A percentile compares a stretch with the other conserved stretches of the same genome.
These are phyloP conservation scores for Karalla daura DNA, from an alignment of 2,797 vertebrate species.

Conservation along the genomic window DNA sequence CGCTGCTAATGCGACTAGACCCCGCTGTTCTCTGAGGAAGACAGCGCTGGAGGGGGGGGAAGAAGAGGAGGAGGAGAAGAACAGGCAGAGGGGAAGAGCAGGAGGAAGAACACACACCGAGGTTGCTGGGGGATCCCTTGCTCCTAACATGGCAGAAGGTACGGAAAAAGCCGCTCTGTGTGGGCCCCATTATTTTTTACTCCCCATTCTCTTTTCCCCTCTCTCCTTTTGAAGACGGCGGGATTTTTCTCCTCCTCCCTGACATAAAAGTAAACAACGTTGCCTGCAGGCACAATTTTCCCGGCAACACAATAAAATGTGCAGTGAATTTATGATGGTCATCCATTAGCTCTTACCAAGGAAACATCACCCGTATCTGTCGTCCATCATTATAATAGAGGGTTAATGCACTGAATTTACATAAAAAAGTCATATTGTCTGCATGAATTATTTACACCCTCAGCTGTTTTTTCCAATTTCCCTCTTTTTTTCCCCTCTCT, in stretches of 20 bases:
- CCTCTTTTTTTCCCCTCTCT: constrained; percentile 64
- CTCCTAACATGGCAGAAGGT: constrained; percentile 82
- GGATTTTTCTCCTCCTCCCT: constrained; percentile 88
- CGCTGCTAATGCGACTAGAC: constrained; percentile 73
- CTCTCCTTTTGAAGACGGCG: constrained; percentile 91
- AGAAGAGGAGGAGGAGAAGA: constrained; percentile 57
- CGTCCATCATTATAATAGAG: constrained; percentile 99
- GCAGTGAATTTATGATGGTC: constrained; percentile 99
- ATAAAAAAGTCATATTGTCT: constrained; percentile 99
- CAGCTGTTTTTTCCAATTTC: constrained; percentile 96
- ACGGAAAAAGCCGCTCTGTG: constrained; percentile 79
- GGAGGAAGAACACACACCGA: constrained; percentile 76
- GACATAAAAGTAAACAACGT: constrained; percentile 99
- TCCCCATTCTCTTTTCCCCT: constrained; percentile 77
- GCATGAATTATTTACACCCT: constrained; percentile 99
- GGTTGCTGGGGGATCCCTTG: constrained; percentile 71
- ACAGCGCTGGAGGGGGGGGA: constrained; percentile 77
- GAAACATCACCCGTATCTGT: constrained; percentile 99
- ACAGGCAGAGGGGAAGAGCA: constrained; percentile 55
- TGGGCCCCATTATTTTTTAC: constrained; percentile 87
- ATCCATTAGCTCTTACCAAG: constrained; percentile 99
- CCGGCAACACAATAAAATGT: constrained; percentile 99
- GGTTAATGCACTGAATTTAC: constrained; percentile 99
- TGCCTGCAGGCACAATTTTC: constrained; percentile 99
- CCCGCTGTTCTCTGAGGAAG: constrained; percentile 77